These are phyloP conservation scores for Heteronetta atricapilla DNA, from an alignment of 2,113 vertebrate genomes.

Conservation along the genomic window DNA sequence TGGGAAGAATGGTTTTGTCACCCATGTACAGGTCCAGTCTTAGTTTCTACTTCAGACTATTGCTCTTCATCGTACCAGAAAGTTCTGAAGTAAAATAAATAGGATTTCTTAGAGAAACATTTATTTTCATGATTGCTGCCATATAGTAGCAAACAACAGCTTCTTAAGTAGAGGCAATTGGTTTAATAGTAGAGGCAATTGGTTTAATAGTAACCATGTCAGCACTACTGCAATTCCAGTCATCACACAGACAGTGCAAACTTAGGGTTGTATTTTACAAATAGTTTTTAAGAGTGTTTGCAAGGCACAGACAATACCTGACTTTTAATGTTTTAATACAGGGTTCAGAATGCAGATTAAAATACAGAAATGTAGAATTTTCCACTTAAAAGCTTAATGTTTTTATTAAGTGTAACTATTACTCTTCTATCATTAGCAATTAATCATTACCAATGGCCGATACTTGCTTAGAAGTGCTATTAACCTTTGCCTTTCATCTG, in stretches of 20 bases:
- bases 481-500: rapidly evolving
- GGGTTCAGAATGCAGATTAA: neutral
- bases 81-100: neutral
- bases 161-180: neutral
- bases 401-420: neutral
- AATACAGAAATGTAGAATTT: neutral
- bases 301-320: neutral
- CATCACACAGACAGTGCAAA: neutral
- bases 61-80: neutral
- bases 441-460: neutral
- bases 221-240: neutral
- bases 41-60: neutral
- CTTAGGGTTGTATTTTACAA: neutral
- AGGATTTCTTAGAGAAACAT: neutral
- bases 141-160: neutral
- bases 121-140: neutral
- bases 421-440: neutral
- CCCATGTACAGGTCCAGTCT: neutral
- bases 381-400: neutral
- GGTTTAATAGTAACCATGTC: neutral
- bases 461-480: neutral
- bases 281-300: neutral
- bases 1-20: neutral
- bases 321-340: neutral
- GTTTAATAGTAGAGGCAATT: neutral